These are phyloP conservation scores for Mystacides longicornis DNA, from an alignment of 2,888 invertebrate genomes.

Conservation along the genomic window DNA sequence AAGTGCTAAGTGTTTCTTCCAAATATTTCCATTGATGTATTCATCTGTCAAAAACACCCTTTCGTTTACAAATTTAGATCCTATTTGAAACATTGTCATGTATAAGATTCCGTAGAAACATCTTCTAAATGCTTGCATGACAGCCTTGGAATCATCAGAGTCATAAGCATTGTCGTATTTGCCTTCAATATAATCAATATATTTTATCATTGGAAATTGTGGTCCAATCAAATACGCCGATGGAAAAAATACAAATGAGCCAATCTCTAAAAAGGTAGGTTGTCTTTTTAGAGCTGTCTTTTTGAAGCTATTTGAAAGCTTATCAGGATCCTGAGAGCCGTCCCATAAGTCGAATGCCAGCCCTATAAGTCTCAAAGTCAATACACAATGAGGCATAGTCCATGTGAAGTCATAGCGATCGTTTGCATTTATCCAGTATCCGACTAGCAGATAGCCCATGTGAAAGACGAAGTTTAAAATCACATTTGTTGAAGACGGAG, in stretches of 20 bases:
- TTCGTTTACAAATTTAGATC: conserved; percentile 62
- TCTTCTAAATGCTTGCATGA: conserved; percentile 51
- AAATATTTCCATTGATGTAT: conserved; percentile 47
- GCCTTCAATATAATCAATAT: conserved; percentile 69
- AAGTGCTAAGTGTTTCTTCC: conserved; percentile 57
- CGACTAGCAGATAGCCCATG: conserved; percentile 68
- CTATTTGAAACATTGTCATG: conserved; percentile 65
- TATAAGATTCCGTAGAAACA: conserved; percentile 64
- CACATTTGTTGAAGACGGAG: conserved; percentile 59
- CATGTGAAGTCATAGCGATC: conserved; percentile 90
- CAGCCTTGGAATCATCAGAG: conserved; percentile 33
- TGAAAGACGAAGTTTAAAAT: conserved; percentile 71
- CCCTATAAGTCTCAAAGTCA: conserved; percentile 83
- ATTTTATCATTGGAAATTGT: conserved; percentile 80
- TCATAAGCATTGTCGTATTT: conserved; percentile 41
- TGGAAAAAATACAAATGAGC: conserved; percentile 81
- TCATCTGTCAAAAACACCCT: conserved; percentile 61
- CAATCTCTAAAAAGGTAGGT: conserved; percentile 72
- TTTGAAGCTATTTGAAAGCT: conserved; percentile 64
- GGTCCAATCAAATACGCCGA: conserved; percentile 90
- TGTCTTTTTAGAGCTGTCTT: conserved; percentile 55
- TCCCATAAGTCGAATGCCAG: conserved; percentile 74
- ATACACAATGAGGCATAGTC: conserved; percentile 97
- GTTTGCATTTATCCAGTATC: conserved; percentile 75
- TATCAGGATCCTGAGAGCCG: conserved; percentile 56